Evolutionary conservation across 2,888 invertebrate species (phyloP).

Genomic region (Noctua comes): DNA sequence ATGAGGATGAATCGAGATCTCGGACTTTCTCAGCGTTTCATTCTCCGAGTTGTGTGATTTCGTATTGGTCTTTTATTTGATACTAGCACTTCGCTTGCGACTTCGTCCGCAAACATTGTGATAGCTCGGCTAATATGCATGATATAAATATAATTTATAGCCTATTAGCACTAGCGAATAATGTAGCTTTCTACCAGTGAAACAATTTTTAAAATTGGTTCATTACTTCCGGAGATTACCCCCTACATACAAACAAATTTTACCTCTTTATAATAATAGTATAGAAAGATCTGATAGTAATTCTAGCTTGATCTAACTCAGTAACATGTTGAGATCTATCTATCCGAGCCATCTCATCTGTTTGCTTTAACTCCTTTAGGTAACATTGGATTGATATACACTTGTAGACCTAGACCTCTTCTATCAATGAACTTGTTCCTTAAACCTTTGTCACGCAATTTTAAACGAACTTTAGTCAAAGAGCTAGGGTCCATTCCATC

Average conservation of each 20-base stretch:
- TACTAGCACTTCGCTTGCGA: too few species aligned
- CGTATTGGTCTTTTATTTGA: background rate
- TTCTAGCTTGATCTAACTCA: background rate
- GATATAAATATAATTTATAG: too few species aligned
- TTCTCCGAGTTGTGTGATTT: background rate
- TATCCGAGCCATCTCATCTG: background rate
- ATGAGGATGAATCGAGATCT: conserved; percentile 2
- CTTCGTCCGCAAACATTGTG: too few species aligned
- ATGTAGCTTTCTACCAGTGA: too few species aligned
- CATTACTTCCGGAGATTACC: too few species aligned
- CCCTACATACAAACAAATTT: too few species aligned
- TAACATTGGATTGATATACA: background rate
- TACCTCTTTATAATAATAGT: too few species aligned
- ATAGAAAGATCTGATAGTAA: background rate
- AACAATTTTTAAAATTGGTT: too few species aligned
- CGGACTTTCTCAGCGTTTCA: background rate
- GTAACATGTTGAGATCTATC: background rate
- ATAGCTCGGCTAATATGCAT: too few species aligned
- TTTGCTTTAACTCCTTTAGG: background rate
- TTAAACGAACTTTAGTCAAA: conserved; percentile 25
- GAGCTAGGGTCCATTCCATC: conserved; percentile 2
- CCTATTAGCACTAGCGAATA: too few species aligned
- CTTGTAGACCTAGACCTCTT: background rate
- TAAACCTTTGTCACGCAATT: conserved; percentile 4
- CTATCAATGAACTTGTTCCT: background rate